A percentile compares a stretch with the other conserved stretches of the same genome.
Conservation (phyloP, 2,888 invertebrate species). For the Polyommatus iphigenia region DNA sequence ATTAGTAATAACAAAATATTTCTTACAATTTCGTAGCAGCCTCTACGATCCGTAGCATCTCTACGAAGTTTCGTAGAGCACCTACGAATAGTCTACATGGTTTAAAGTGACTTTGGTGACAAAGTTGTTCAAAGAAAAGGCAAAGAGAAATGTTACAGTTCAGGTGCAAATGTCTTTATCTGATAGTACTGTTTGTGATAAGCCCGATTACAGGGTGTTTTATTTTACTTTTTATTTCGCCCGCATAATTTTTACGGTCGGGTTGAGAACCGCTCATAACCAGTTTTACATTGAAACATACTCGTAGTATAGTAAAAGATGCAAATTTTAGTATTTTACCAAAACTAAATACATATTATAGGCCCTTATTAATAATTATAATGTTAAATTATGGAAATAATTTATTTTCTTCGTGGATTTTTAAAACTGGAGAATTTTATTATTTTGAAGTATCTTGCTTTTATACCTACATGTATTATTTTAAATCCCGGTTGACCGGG, state of each 20-base stretch:
- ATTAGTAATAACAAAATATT: neutral
- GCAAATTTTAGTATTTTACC: too few relatives aligned
- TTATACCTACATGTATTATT: too few relatives aligned
- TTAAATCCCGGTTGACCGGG: too few relatives aligned
- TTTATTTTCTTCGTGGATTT: too few relatives aligned
- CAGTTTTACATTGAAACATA: too few relatives aligned
- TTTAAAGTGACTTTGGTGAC: neutral
- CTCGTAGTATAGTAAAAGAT: too few relatives aligned
- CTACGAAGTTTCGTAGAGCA: constrained; percentile 1
- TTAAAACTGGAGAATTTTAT: too few relatives aligned
- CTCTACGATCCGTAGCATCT: neutral
- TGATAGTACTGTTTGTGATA: constrained; percentile 24
- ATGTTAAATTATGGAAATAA: too few relatives aligned
- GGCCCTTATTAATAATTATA: too few relatives aligned
- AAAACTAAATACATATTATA: too few relatives aligned
- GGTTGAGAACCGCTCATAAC: neutral
- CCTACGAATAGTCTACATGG: neutral
- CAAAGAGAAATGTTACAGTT: neutral
- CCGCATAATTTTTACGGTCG: neutral
- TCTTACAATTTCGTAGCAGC: neutral
- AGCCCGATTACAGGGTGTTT: neutral
- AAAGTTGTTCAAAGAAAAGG: constrained; percentile 6
- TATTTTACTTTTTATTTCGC: neutral
- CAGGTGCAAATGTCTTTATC: constrained; percentile 13
- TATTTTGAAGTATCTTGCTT: too few relatives aligned